Base-by-base conservation (phyloP, 2,888 invertebrate species). In the Eustalomyia histrio region DNA sequence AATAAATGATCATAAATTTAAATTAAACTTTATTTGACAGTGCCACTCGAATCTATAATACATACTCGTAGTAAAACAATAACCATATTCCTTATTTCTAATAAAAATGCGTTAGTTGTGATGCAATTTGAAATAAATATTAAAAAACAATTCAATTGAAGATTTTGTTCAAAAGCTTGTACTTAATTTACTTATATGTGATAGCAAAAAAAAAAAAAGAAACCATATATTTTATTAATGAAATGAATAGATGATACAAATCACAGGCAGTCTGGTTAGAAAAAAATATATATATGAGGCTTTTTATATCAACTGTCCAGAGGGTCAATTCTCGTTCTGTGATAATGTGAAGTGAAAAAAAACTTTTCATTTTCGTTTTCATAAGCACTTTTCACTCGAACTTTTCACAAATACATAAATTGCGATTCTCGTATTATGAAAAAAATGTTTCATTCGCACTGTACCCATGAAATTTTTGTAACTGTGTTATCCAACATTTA, bases 11-110 rank as follows among this genome's bases (percentile, higher is more conserved):
- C 73, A 81, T 81, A 81, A 81, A 81, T 81, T 81, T 81, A 76
- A 81, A 81, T 81, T 81, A 74, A 81, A 76, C 63, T 81, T 76
- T 57, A 74, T 78, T 65, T 81, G 79, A 65, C 74, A 79, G 50
- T 72, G 55, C 52, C 71, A 76, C 76, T 79, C 55, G 78, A 47
- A 55, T 60, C 43, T 58, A 9, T 6, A 39, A 39, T 39, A 39
- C 39, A 2, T 33, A 16, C 14, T n/a, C n/a, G n/a, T n/a, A n/a
- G n/a, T n/a, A n/a, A 57, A 58, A 1, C n/a, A n/a, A 47, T 12
- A 39, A 8, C 57, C 16, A 33, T 21, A 33, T 47, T n/a, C 50
- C 58, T 64, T 14, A 65, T 64, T 64, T 64, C 55, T n/a, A 76
- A 67, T 39, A n/a, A 64, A 71, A 76, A 73, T 68, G 72, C 64